Evolutionary conservation across 2,888 invertebrate species (phyloP).

Genomic region (Torymus auratus): DNA sequence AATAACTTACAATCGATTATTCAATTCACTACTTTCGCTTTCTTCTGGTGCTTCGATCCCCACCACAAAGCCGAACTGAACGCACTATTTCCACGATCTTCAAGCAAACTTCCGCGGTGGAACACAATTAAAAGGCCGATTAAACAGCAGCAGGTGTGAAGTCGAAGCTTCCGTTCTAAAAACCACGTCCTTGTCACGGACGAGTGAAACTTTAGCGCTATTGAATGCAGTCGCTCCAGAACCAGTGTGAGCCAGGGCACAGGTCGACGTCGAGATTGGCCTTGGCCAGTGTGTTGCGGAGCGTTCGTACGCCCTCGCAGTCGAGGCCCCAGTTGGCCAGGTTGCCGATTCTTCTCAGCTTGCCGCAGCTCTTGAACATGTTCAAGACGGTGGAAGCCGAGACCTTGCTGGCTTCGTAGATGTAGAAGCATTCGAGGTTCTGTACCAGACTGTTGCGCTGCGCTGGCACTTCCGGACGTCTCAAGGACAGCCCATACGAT

Average conservation of each 20-base stretch:
- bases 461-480: slow-evolving; percentile 4
- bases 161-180: neutral
- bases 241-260: slow-evolving; percentile 76
- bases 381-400: slow-evolving; percentile 70
- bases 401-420: slow-evolving; percentile 74
- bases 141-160: slow-evolving; percentile 1
- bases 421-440: slow-evolving; percentile 74
- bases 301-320: slow-evolving; percentile 70
- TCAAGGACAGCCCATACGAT: slow-evolving; percentile 19
- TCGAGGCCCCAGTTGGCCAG: slow-evolving; percentile 75
- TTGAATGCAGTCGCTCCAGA: slow-evolving; percentile 73
- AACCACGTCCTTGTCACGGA: neutral
- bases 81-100: neutral
- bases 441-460: slow-evolving; percentile 61
- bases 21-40: neutral
- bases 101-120: neutral
- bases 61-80: neutral
- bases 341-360: slow-evolving; percentile 73
- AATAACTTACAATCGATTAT: neutral
- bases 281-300: slow-evolving; percentile 69
- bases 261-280: slow-evolving; percentile 74
- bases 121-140: neutral
- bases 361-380: slow-evolving; percentile 71
- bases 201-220: slow-evolving; percentile 54
- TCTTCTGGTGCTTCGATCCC: neutral